These are phyloP conservation scores for Euproctis similis DNA, from an alignment of 2,888 invertebrate species.

Conservation along the genomic window DNA sequence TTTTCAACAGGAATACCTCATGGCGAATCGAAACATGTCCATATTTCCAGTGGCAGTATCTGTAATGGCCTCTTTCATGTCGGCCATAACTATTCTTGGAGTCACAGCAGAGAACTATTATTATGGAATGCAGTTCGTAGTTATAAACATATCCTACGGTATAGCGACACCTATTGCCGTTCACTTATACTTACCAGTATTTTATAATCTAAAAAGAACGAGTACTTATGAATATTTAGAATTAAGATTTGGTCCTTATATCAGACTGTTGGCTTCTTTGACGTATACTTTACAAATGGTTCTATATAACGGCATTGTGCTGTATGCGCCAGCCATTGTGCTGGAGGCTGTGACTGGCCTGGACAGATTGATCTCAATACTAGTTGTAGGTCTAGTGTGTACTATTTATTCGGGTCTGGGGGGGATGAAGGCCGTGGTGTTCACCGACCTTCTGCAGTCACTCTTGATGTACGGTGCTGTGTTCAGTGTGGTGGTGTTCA, in stretches of 20 bases:
- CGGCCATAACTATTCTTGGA: conserved; percentile 91
- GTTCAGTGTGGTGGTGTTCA: conserved; percentile 85
- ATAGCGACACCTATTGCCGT: conserved; percentile 87
- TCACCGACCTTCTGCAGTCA: conserved; percentile 91
- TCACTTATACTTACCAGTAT: conserved; percentile 88
- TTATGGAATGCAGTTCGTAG: conserved; percentile 86
- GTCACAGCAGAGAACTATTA: conserved; percentile 91
- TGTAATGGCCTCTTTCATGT: conserved; percentile 95
- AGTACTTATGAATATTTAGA: conserved; percentile 96
- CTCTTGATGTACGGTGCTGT: conserved; percentile 89
- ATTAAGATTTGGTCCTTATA: conserved; percentile 84
- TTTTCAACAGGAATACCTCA: conserved; percentile 83
- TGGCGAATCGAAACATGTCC: conserved; percentile 88
- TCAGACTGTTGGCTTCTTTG: conserved; percentile 86
- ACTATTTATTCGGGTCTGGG: conserved; percentile 92
- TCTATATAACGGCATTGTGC: conserved; percentile 91
- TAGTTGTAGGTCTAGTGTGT: conserved; percentile 85
- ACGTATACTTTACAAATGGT: conserved; percentile 93
- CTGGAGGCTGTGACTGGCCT: conserved; percentile 89
- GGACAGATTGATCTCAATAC: conserved; percentile 81
- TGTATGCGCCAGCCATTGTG: conserved; percentile 95
- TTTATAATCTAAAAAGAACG: conserved; percentile 87
- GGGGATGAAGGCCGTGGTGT: conserved; percentile 92
- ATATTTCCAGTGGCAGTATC: conserved; percentile 89
- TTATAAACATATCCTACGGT: conserved; percentile 84